phyloP scores from a whole-genome alignment of 1,140 invertebrate genomes.

The Conus ventricosus region DNA sequence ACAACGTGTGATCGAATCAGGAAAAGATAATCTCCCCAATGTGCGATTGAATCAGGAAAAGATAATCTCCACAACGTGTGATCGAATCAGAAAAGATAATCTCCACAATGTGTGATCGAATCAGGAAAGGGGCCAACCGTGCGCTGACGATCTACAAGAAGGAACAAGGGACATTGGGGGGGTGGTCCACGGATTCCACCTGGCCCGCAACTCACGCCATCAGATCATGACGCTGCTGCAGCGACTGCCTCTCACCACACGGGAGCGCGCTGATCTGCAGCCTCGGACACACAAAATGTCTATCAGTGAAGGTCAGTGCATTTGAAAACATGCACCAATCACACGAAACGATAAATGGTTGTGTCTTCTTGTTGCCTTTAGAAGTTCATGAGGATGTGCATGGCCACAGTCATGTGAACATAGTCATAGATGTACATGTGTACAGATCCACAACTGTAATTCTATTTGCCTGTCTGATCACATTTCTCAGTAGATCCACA shows the following conservation, averaged over 20 bases:
- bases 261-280: slow-evolving; percentile 82
- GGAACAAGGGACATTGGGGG: slow-evolving; percentile 82
- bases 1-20: background rate
- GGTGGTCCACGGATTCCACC: slow-evolving; percentile 82
- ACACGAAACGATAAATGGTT: too few relatives aligned
- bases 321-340: background rate
- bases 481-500: too few relatives aligned
- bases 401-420: too few relatives aligned
- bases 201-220: slow-evolving; percentile 81
- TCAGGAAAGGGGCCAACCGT: slow-evolving; percentile 82
- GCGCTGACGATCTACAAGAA: slow-evolving; percentile 86
- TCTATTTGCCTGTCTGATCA: too few relatives aligned
- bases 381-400: too few relatives aligned
- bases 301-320: slow-evolving; percentile 66
- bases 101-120: slow-evolving; percentile 39
- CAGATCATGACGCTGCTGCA: slow-evolving; percentile 79
- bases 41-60: too few relatives aligned
- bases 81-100: background rate
- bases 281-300: slow-evolving; percentile 78
- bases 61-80: background rate
- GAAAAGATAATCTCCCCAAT: slow-evolving; percentile 29
- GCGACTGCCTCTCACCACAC: slow-evolving; percentile 83
- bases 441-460: too few relatives aligned
- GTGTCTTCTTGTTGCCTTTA: too few relatives aligned
- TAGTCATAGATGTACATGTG: too few relatives aligned